Percentiles rank a stretch among this genome's conserved stretches.
Conservation (phyloP, 2,797 vertebrate genomes). For the Argentina silus region DNA sequence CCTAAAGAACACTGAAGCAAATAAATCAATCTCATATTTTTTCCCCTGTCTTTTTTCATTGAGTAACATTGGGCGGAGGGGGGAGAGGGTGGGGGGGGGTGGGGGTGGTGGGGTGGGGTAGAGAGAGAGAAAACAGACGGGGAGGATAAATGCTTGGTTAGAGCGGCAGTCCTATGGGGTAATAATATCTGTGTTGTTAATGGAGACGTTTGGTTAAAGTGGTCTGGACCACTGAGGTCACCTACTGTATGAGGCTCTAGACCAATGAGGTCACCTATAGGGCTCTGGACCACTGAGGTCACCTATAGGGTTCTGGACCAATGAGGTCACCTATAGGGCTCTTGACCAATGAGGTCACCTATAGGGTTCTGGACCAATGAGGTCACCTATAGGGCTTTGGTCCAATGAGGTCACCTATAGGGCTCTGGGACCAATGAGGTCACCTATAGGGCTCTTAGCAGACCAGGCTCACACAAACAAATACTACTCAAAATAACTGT, state of each 20-base stretch:
- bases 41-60: slow-evolving; percentile 78
- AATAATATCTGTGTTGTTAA: slow-evolving; percentile 75
- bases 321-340: slow-evolving; percentile 59
- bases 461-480: background rate
- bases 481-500: too few relatives aligned
- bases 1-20: slow-evolving; percentile 84
- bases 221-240: slow-evolving; percentile 70
- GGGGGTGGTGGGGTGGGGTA: slow-evolving; percentile 39
- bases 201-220: slow-evolving; percentile 76
- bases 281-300: background rate
- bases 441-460: slow-evolving; percentile 64
- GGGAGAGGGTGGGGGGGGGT: slow-evolving; percentile 46
- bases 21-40: slow-evolving; percentile 87
- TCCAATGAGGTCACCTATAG: background rate
- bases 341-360: slow-evolving; percentile 69
- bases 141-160: slow-evolving; percentile 71
- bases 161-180: slow-evolving; percentile 67
- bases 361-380: slow-evolving; percentile 29
- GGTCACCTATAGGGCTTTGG: slow-evolving; percentile 55
- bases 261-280: slow-evolving; percentile 63
- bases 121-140: slow-evolving; percentile 31
- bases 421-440: too few relatives aligned
- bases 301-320: too few relatives aligned
- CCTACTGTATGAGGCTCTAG: slow-evolving; percentile 18
- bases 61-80: slow-evolving; percentile 75